Percentiles rank a stretch among this genome's conserved stretches.
These are phyloP conservation scores for Marmota flaviventris DNA, from an alignment of 2,113 vertebrate species.

Conservation along the genomic window DNA sequence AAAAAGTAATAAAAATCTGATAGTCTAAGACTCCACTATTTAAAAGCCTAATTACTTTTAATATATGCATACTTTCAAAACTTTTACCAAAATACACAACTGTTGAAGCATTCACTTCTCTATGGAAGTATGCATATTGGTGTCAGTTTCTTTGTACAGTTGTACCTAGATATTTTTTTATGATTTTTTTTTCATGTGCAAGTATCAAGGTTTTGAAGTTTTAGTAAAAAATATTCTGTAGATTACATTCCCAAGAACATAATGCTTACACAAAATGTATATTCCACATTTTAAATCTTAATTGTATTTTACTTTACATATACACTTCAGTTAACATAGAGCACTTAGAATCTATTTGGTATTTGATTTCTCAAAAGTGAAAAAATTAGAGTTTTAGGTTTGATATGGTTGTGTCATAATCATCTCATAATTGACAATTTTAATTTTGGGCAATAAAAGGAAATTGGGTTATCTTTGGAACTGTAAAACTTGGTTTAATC, in stretches of 20 bases:
- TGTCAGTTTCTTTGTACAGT: slow-evolving; percentile 90
- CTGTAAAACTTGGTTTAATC: slow-evolving; percentile 85
- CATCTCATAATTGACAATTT: slow-evolving; percentile 85
- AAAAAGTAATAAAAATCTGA: slow-evolving; percentile 85
- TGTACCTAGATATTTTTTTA: slow-evolving; percentile 89
- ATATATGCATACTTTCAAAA: slow-evolving; percentile 88
- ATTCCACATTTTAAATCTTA: slow-evolving; percentile 88
- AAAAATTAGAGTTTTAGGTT: slow-evolving; percentile 86
- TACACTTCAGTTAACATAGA: slow-evolving; percentile 88
- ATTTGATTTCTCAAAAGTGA: slow-evolving; percentile 87
- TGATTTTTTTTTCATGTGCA: slow-evolving; percentile 87
- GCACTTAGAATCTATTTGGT: slow-evolving; percentile 89
- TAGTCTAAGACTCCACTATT: slow-evolving; percentile 89
- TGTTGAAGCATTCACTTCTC: slow-evolving; percentile 87
- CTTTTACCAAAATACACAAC: slow-evolving; percentile 88
- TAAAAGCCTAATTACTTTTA: slow-evolving; percentile 90
- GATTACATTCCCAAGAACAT: slow-evolving; percentile 89
- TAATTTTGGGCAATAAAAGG: slow-evolving; percentile 83
- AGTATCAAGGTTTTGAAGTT: slow-evolving; percentile 89
- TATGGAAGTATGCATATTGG: slow-evolving; percentile 87
- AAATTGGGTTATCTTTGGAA: slow-evolving; percentile 84
- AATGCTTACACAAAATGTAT: slow-evolving; percentile 89
- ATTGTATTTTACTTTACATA: slow-evolving; percentile 88
- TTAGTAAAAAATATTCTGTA: slow-evolving; percentile 88
- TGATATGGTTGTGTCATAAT: slow-evolving; percentile 88